phyloP scores from a whole-genome alignment of 2,888 invertebrate genomes.

The Lycia hirtaria region DNA sequence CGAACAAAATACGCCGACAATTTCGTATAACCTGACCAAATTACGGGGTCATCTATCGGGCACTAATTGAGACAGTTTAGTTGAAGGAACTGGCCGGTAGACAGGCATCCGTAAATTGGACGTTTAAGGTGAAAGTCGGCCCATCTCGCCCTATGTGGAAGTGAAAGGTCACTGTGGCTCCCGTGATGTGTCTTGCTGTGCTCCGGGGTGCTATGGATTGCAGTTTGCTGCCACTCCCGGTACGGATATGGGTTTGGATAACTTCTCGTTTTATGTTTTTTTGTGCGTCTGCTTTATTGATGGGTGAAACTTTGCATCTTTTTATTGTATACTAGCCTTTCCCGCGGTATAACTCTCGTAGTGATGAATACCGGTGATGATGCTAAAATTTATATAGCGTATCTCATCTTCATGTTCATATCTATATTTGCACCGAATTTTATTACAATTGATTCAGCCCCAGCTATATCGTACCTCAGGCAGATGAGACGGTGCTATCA shows the following conservation, averaged over 20 bases:
- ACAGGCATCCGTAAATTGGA: constrained; percentile 79
- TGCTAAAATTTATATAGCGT: no score
- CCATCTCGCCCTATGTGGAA: constrained; percentile 74
- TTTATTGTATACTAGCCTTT: not conserved
- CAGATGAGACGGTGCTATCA: no score
- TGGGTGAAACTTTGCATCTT: no score
- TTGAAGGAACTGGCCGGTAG: constrained; percentile 76
- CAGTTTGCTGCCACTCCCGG: constrained; percentile 43
- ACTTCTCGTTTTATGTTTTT: constrained; percentile 5
- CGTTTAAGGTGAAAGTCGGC: constrained; percentile 82
- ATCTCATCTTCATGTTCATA: no score
- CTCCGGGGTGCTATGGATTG: constrained; percentile 67
- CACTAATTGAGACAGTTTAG: constrained; percentile 84
- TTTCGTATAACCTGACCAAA: constrained; percentile 72
- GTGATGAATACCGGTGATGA: no score
- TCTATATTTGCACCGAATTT: no score
- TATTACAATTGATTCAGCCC: no score
- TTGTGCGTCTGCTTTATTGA: no score
- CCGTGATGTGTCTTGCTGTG: constrained; percentile 70
- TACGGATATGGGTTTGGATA: constrained; percentile 45
- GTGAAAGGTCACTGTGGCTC: constrained; percentile 80
- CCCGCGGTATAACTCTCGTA: no score
- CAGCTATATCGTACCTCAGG: no score
- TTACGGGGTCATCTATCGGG: constrained; percentile 80
- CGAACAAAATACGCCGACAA: constrained; percentile 70